Evolutionary conservation across 1,140 invertebrate species (phyloP).

Genomic region (Tetramorium alpestre): DNA sequence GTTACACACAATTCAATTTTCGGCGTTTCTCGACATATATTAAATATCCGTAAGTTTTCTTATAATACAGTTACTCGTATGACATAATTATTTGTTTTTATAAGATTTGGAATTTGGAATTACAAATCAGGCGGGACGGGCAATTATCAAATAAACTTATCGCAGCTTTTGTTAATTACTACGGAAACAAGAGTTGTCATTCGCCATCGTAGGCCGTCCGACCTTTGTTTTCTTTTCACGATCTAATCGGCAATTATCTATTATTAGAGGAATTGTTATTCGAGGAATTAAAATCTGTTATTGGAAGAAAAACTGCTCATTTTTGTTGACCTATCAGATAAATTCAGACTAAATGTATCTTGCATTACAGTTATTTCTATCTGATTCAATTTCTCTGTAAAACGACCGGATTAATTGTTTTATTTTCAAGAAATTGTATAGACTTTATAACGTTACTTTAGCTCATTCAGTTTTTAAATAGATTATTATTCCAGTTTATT

Average conservation of each 20-base stretch:
- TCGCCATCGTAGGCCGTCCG: neutral
- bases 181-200: neutral
- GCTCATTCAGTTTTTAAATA: neutral
- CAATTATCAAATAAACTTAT: constrained; percentile 11
- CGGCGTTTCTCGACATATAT: neutral
- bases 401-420: neutral
- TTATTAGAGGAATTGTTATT: neutral
- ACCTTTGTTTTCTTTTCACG: neutral
- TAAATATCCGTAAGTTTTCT: neutral
- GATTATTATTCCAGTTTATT: constrained; percentile 5
- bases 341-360: neutral
- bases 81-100: neutral
- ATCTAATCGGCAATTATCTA: neutral
- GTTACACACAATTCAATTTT: neutral
- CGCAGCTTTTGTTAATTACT: neutral
- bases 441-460: neutral
- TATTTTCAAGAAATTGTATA: neutral
- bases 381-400: neutral
- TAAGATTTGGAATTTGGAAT: neutral
- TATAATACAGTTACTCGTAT: neutral
- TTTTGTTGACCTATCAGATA: neutral
- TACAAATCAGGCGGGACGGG: neutral
- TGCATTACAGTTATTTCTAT: too few relatives aligned
- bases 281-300: neutral
- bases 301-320: neutral